Base-by-base conservation (phyloP, 2,113 vertebrate genomes). In the Motacilla alba region DNA sequence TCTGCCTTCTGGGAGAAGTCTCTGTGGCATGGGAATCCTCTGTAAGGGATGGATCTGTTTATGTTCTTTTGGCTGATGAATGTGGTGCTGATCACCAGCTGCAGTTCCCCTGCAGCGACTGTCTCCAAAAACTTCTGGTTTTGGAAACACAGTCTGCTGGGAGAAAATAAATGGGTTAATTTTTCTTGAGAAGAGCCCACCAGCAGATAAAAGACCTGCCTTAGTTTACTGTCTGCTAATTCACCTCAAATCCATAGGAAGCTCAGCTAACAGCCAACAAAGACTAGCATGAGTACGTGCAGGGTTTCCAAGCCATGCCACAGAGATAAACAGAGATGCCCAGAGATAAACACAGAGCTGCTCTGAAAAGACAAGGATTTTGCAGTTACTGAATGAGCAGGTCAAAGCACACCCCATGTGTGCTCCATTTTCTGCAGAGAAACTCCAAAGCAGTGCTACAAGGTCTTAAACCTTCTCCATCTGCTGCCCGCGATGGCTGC, bases 391-490 rank as follows among this genome's bases (percentile, higher is more conserved):
- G 90, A 95, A 76, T 41, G n/a, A 91, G 70, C 49, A 88, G 90
- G 90, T 96, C 91, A 91, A 92, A 90, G 83, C 56, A 89, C 44
- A 56, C 2, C 4, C 74, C 75, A 85, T 73, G 92, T 95, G 93
- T 76, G 78, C 53, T 82, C 58, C 46, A 69, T 73, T 94, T 95
- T 92, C 77, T 76, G 39, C 70, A 90, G 74, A 73, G 53, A 90
- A 49, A 26, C 46, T 89, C 72, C 77, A 75, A 89, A 93, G 58
- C 58, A 53, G 49, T 37, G 62, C 77, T 60, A 75, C 69, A 44
- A 68, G 49, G 69, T 91, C 83, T 87, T 39, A 84, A 84, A 53
- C 87, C 73, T 74, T 58, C 64, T 94, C 93, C 91, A 84, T 89
- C 93, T 95, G 93, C 87, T 93, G 81, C 87, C 70, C 7, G 2